These are phyloP conservation scores for Chrysemys picta DNA, from an alignment of 2,113 vertebrate genomes.

Conservation along the genomic window DNA sequence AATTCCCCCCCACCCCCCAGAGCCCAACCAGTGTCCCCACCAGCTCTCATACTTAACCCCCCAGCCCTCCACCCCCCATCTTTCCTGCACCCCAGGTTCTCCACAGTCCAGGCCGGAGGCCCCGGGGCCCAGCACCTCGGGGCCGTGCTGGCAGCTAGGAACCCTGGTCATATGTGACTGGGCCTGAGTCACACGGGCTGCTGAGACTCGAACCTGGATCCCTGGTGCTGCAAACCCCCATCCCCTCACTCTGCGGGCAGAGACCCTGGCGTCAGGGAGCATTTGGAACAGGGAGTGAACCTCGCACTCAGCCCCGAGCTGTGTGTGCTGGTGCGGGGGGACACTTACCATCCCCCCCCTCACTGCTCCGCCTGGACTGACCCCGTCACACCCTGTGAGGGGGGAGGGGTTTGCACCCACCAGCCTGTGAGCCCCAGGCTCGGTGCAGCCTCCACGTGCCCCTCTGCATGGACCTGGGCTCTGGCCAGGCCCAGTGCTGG, in stretches of 20 bases:
- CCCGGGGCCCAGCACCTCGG: accelerated
- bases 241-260: too few species aligned
- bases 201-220: background rate
- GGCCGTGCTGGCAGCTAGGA: accelerated
- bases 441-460: too few species aligned
- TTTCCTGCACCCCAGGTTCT: background rate
- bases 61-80: accelerated
- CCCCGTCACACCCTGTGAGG: too few species aligned
- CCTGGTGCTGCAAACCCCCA: background rate
- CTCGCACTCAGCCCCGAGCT: too few species aligned
- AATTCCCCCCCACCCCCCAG: background rate
- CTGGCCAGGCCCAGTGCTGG: too few species aligned
- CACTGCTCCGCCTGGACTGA: background rate
- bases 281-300: too few species aligned
- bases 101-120: too few species aligned
- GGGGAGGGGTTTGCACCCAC: background rate
- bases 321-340: too few species aligned
- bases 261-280: background rate
- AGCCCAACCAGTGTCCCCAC: background rate
- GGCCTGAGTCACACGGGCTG: background rate
- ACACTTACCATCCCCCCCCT: too few species aligned
- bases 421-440: background rate
- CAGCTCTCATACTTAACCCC: too few species aligned
- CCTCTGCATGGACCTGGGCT: too few species aligned
- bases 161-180: background rate